These are phyloP conservation scores for Agelaius tricolor DNA, from an alignment of 2,113 vertebrate species.

Conservation along the genomic window DNA sequence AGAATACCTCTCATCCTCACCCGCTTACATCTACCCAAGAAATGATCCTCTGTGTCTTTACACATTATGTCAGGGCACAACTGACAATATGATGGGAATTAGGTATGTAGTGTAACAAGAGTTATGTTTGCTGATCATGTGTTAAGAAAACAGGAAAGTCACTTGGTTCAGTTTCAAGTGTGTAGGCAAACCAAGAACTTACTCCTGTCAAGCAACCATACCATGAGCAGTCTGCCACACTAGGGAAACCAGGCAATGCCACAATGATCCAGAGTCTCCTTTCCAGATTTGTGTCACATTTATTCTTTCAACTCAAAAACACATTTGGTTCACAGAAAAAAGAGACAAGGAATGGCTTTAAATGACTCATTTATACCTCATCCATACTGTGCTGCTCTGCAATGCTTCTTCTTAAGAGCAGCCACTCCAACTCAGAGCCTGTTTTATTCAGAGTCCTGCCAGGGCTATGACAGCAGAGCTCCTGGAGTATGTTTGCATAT, in stretches of 20 bases:
- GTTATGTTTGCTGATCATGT: constrained; percentile 53
- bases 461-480: background rate
- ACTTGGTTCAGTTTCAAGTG: constrained; percentile 45
- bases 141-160: constrained; percentile 59
- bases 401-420: background rate
- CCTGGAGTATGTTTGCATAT: background rate
- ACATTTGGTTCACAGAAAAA: background rate
- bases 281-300: constrained; percentile 58
- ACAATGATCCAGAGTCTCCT: constrained; percentile 7
- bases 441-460: background rate
- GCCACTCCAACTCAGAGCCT: background rate
- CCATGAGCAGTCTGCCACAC: background rate
- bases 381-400: background rate
- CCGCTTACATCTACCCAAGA: background rate
- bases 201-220: constrained; percentile 25
- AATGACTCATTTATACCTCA: constrained; percentile 22
- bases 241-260: constrained; percentile 7
- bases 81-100: constrained; percentile 53
- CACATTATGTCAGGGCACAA: constrained; percentile 51
- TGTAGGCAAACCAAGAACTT: constrained; percentile 45
- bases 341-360: background rate
- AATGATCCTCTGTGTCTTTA: constrained; percentile 37
- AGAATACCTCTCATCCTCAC: constrained; percentile 12
- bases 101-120: constrained; percentile 35
- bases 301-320: constrained; percentile 39